Evolutionary conservation across 2,113 vertebrate species (phyloP).

Genomic region (Phalacrocorax aristotelis): DNA sequence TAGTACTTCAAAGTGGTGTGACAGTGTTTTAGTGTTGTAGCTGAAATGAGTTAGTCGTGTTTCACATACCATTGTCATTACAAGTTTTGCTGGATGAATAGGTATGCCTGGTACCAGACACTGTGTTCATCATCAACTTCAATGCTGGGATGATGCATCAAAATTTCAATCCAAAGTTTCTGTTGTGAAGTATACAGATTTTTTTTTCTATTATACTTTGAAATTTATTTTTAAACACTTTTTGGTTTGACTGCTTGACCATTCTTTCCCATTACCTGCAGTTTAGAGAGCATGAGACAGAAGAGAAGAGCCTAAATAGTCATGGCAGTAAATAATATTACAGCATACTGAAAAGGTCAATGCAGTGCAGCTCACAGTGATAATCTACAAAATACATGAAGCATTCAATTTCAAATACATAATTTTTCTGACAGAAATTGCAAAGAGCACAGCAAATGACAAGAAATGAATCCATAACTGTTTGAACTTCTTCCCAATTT

Average conservation of each 20-base stretch:
- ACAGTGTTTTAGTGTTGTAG: neutral
- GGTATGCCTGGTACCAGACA: neutral
- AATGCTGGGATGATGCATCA: neutral
- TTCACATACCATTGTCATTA: neutral
- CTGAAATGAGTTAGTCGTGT: neutral
- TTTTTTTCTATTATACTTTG: neutral
- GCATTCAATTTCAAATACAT: slow-evolving; percentile 26
- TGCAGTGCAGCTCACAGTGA: neutral
- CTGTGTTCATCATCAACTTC: neutral
- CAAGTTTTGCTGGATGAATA: neutral
- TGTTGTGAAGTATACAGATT: neutral
- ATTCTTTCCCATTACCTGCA: neutral
- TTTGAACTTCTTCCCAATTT: neutral
- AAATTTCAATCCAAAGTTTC: neutral
- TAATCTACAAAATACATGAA: slow-evolving; percentile 10
- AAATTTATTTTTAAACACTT: neutral
- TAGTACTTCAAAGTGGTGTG: neutral
- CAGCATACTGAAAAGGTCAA: slow-evolving; percentile 44
- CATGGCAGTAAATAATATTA: slow-evolving; percentile 47
- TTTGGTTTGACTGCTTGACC: neutral
- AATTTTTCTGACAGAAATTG: slow-evolving; percentile 24
- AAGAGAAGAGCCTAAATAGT: neutral
- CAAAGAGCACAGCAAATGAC: slow-evolving; percentile 3
- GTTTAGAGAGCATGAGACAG: neutral
- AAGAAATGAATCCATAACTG: neutral